These are phyloP conservation scores for Pogonognathellus flavescens DNA, from an alignment of 1,140 invertebrate genomes.

Conservation along the genomic window DNA sequence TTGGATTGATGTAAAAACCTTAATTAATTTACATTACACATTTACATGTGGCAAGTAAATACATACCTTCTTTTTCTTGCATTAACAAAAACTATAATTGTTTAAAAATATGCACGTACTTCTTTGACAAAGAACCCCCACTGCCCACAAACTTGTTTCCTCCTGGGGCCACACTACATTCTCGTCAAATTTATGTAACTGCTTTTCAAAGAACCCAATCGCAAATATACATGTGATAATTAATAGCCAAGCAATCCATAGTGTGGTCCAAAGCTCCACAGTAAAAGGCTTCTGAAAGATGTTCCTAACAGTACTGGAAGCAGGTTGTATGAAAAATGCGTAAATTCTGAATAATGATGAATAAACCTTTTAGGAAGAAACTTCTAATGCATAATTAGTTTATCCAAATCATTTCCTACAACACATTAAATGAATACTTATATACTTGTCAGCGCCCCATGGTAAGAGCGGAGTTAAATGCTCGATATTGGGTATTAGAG, in stretches of 20 bases:
- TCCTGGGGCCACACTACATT: conserved; percentile 1
- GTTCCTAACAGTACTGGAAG: conserved; percentile 22
- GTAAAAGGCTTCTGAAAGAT: conserved; percentile 44
- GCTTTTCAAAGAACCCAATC: neutral
- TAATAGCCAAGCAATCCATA: neutral
- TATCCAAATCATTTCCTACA: neutral
- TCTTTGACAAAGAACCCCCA: conserved; percentile 7
- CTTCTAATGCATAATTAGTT: neutral
- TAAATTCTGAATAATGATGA: conserved; percentile 6
- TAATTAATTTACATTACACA: too few relatives aligned
- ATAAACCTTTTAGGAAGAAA: neutral
- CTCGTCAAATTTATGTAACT: neutral
- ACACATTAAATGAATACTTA: too few relatives aligned
- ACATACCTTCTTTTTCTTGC: too few relatives aligned
- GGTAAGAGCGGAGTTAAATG: conserved; percentile 41
- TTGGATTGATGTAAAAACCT: conserved; percentile 58
- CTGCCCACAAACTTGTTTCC: conserved; percentile 33
- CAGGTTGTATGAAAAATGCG: conserved; percentile 40
- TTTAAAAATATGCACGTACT: neutral
- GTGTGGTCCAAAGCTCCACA: conserved; percentile 8
- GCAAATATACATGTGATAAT: neutral
- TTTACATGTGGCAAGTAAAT: too few relatives aligned
- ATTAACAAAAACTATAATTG: too few relatives aligned
- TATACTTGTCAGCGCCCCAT: conserved; percentile 32
- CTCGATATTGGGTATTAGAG: neutral